Evolutionary conservation across 1,140 invertebrate genomes (phyloP), one percentile per base, ranked within the genome.

Genomic region (Oreohelix idahoensis): DNA sequence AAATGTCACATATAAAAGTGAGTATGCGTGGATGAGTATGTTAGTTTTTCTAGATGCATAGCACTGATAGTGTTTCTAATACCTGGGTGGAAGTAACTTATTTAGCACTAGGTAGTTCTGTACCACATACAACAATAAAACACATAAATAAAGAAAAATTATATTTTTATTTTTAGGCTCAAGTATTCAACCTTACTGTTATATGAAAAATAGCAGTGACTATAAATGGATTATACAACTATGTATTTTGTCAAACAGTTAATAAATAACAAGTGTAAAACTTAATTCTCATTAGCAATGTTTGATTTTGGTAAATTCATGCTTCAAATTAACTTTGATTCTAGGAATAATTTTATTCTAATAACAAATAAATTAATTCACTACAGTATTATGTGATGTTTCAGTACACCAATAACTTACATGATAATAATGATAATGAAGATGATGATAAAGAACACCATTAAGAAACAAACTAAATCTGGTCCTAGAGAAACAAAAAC

Each of bases 11-110:
- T 32, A 32, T 5, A 66, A 8, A 66, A 23, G 29, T 66, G n/a
- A 66, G 63, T 66, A 66, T 66, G 63, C 29, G 32, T 32, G n/a
- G 63, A 66, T 66, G 63, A 66, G 20, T 32, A 66, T 66, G 63
- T 66, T 66, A 66, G 63, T 66, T 13, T 29, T 8, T 17, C 29
- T 17, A 66, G 63, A 32, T 32, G 23, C 45, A 49, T 49, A 49
- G 45, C 45, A 49, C 8, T 49, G 17, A 49, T 17, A 49, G 10
- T 49, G 10, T 58, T 58, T 23, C 20, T n/a, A 23, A 58, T 15
- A 23, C 53, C 26, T 15, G 26, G 53, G 8, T 23, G 23, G 23
- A 58, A 15, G 10, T 58, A 58, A 23, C 23, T 10, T 15, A 58
- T n/a, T 58, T 10, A 58, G 23, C 20, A 58, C 53, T 20, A 4